Conservation (phyloP, 2,888 invertebrate species). For the Ametastegia equiseti region DNA sequence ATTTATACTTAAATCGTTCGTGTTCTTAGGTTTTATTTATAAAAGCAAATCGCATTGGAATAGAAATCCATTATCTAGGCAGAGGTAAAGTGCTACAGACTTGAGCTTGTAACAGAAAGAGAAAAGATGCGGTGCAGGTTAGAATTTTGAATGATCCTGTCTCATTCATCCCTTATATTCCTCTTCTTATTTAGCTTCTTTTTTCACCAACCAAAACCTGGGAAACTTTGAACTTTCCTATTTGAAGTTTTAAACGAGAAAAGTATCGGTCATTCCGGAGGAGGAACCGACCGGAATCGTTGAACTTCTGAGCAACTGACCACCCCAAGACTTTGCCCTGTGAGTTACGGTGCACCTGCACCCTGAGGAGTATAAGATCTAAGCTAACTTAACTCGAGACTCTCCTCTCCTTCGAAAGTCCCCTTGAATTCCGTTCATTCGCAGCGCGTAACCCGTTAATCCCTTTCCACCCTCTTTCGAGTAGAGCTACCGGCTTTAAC, state of each 20-base stretch:
- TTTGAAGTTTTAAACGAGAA: conserved; percentile 34
- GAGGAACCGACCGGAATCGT: not conserved
- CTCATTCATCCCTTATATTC: not conserved
- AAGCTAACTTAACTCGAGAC: conserved; percentile 43
- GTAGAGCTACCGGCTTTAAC: conserved; percentile 54
- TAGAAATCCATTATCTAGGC: conserved; percentile 1
- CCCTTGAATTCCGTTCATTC: conserved; percentile 62
- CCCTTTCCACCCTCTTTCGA: conserved; percentile 47
- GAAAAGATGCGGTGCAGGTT: not conserved
- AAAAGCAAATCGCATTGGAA: not conserved
- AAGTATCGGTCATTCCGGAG: conserved; percentile 25
- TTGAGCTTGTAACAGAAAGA: not conserved
- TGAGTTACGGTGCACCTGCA: conserved; percentile 42
- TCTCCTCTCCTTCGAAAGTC: conserved; percentile 49
- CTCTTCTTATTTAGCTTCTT: too few relatives aligned
- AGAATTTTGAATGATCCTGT: not conserved
- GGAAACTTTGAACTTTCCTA: conserved; percentile 4
- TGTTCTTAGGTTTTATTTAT: conserved; percentile 1
- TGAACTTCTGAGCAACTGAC: conserved; percentile 14
- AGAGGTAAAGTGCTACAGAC: not conserved
- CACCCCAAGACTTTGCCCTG: conserved; percentile 25
- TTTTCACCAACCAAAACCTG: too few relatives aligned
- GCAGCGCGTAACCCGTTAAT: conserved; percentile 62
- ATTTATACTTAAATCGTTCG: conserved; percentile 43
- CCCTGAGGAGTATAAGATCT: conserved; percentile 29